Evolutionary conservation across 2,888 invertebrate species (phyloP), one percentile per base, ranked within the genome.

Genomic region (Tenthredo livida): DNA sequence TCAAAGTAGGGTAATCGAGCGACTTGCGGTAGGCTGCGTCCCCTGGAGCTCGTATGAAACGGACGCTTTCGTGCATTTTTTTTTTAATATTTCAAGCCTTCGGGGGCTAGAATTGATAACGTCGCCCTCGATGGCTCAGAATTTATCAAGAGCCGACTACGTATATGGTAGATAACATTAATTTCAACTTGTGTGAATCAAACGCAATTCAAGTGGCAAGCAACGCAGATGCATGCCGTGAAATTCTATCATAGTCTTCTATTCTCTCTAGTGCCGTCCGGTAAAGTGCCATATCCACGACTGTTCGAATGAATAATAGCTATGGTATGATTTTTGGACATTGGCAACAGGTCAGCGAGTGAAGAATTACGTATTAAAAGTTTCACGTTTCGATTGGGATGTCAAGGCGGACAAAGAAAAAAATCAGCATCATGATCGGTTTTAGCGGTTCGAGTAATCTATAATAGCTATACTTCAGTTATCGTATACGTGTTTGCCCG

Each of bases 161-260:
- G 58, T 61, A 61, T 21, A 50, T n/a, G n/a, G 12, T 25, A 40
- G 78, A 78, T 78, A 78, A 78, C 58, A 78, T 40, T 61, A 40
- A 50, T 54, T 40, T n/a, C 58, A 21, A 54, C 58, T 40, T 58
- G 78, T 29, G 58, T 77, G 29, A 77, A 50, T 54, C 54, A 33
- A 77, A 29, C 33, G 77, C 29, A 78, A 58, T 58, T 54, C 54
- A 78, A 37, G 78, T 58, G 75, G 50, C 50, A 50, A 33, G 17
- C 75, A 50, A n/a, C 21, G n/a, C n/a, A n/a, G n/a, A n/a, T n/a
- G n/a, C 54, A 75, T 7, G 29, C 54, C 29, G n/a, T 54, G 77
- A 47, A 21, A 47, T 73, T 29, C 33, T 7, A 17, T 50, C n/a
- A n/a, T n/a, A n/a, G n/a, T n/a, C n/a, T n/a, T n/a, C n/a, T 15